phyloP scores from a whole-genome alignment of 2,888 invertebrate species.

The Eupeodes latifasciatus region DNA sequence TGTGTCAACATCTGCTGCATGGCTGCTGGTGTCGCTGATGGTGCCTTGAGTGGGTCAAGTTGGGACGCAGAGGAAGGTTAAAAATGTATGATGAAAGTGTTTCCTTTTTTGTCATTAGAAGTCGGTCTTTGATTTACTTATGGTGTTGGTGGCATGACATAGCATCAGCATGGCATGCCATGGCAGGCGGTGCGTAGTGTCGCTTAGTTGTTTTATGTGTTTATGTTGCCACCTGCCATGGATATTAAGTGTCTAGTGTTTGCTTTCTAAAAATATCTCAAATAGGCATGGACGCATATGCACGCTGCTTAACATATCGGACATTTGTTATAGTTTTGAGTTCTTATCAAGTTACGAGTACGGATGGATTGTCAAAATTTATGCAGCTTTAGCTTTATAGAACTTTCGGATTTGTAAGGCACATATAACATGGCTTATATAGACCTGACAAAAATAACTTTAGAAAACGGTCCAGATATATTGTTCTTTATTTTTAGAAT shows the following conservation, averaged over 20 bases:
- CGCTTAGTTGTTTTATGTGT: constrained; percentile 29
- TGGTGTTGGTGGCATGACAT: not conserved
- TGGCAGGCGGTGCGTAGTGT: constrained; percentile 8
- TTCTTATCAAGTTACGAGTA: too few relatives aligned
- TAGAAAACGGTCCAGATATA: too few relatives aligned
- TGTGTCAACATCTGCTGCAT: constrained; percentile 54
- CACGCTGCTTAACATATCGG: too few relatives aligned
- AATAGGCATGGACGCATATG: not conserved
- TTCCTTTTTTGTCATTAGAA: constrained; percentile 34
- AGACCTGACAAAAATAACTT: too few relatives aligned
- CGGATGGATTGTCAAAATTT: too few relatives aligned
- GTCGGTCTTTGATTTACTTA: constrained; percentile 55
- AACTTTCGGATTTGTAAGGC: too few relatives aligned
- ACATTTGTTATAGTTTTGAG: too few relatives aligned
- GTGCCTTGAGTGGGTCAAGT: constrained; percentile 52
- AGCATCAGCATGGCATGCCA: too few relatives aligned
- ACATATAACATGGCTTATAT: too few relatives aligned
- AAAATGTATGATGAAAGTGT: constrained; percentile 47
- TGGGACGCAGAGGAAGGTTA: too few relatives aligned
- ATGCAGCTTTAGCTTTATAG: too few relatives aligned
- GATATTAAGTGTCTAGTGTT: not conserved
- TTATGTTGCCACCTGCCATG: constrained; percentile 57
- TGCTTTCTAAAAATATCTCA: constrained; percentile 33
- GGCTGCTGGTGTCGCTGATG: not conserved
- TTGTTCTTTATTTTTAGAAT: too few relatives aligned